Conservation (phyloP, 2,797 vertebrate species). For the Nothura maculosa region DNA sequence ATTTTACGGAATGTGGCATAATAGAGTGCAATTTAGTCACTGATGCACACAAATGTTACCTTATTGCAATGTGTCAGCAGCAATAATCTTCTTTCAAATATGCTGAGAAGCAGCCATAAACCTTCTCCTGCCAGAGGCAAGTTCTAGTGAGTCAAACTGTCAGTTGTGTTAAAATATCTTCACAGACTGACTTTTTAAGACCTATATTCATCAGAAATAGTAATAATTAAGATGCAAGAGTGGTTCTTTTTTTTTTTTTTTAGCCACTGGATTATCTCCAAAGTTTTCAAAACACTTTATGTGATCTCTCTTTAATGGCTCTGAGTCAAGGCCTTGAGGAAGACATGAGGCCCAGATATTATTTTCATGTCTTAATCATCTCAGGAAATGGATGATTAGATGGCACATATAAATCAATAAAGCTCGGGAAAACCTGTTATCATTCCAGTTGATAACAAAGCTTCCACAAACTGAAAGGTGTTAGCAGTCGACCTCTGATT, state of each 20-base stretch:
- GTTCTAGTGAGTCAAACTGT: slow-evolving; percentile 11
- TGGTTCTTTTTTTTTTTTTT: neutral
- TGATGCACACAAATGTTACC: slow-evolving; percentile 72
- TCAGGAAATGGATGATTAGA: neutral
- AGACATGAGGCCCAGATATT: neutral
- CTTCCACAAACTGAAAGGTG: neutral
- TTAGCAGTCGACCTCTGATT: neutral
- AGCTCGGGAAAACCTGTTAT: neutral
- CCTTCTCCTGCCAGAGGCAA: slow-evolving; percentile 61
- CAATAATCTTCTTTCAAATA: slow-evolving; percentile 61
- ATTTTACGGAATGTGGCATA: slow-evolving; percentile 65
- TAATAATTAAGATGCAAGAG: neutral
- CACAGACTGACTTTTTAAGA: neutral
- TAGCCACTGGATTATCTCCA: neutral
- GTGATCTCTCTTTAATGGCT: neutral
- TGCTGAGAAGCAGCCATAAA: slow-evolving; percentile 62
- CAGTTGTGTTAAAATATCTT: neutral
- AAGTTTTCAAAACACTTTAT: neutral
- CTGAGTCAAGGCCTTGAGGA: neutral
- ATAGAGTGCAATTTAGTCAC: slow-evolving; percentile 70
- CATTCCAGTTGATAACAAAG: neutral
- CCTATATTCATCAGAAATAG: neutral
- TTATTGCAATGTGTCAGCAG: slow-evolving; percentile 64
- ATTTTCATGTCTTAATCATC: neutral
- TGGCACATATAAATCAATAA: neutral